These are phyloP conservation scores for Acrobasis suavella DNA, from an alignment of 2,888 invertebrate genomes.

Conservation along the genomic window DNA sequence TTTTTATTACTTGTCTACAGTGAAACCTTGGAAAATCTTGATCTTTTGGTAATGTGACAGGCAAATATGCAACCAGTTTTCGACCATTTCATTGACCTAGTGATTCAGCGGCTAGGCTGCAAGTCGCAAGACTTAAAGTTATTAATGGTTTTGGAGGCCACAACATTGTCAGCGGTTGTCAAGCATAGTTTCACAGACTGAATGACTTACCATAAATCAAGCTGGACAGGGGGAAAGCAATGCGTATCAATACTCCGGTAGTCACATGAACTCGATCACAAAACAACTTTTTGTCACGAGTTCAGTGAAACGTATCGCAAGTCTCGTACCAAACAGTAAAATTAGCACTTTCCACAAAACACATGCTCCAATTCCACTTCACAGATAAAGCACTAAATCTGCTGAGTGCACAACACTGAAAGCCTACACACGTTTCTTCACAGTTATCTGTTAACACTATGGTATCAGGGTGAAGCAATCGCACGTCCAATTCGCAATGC, in stretches of 20 bases:
- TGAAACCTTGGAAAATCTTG: slow-evolving; percentile 11
- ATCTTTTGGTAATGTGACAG: slow-evolving; percentile 2
- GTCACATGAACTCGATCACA: slow-evolving; percentile 69
- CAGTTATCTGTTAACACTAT: slow-evolving; percentile 70
- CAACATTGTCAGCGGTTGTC: slow-evolving; percentile 31
- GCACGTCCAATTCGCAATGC: slow-evolving; percentile 71
- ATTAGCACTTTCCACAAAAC: slow-evolving; percentile 74
- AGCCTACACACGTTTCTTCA: slow-evolving; percentile 73
- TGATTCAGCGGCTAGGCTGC: slow-evolving; percentile 17
- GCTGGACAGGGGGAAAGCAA: slow-evolving; percentile 63
- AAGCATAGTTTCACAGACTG: slow-evolving; percentile 34
- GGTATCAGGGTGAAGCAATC: slow-evolving; percentile 72
- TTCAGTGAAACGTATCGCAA: slow-evolving; percentile 67
- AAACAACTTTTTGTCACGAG: slow-evolving; percentile 68
- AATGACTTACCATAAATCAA: slow-evolving; percentile 72
- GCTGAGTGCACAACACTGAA: slow-evolving; percentile 66
- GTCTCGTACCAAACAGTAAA: slow-evolving; percentile 56
- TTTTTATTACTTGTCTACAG: not conserved
- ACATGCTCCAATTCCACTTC: slow-evolving; percentile 69
- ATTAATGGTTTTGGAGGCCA: slow-evolving; percentile 24
- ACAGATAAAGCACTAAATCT: slow-evolving; percentile 68
- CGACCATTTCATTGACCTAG: slow-evolving; percentile 31
- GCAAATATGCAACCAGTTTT: slow-evolving; percentile 26
- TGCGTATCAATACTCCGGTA: slow-evolving; percentile 64
- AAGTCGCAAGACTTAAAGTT: slow-evolving; percentile 13